Evolutionary conservation across 1,140 invertebrate species (phyloP).

Genomic region (Aleiodes sp.): DNA sequence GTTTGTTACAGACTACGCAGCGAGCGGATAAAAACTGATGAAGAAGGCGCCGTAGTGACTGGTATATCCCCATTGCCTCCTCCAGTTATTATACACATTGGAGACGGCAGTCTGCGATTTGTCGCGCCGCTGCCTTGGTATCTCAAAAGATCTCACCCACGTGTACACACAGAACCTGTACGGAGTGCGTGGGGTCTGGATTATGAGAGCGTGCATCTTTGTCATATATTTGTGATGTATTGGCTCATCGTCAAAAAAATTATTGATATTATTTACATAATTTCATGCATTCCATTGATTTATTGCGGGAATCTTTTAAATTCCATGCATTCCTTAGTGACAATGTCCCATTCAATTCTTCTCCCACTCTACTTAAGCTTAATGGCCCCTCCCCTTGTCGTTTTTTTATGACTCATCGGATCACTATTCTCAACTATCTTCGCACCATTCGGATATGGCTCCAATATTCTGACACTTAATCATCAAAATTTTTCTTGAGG

Average conservation of each 20-base stretch:
- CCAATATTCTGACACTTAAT: not conserved
- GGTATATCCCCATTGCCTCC: slow-evolving; percentile 9
- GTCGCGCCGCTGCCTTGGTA: slow-evolving; percentile 8
- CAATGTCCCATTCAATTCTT: not conserved
- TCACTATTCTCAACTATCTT: slow-evolving; percentile 4
- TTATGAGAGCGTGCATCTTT: no score
- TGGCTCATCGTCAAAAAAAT: no score
- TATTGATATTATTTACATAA: no score
- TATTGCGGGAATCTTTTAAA: no score
- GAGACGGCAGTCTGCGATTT: slow-evolving; percentile 24
- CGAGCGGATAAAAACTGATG: slow-evolving; percentile 27
- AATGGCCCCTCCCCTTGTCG: not conserved
- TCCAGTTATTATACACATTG: not conserved
- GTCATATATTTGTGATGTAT: no score
- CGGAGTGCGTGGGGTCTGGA: slow-evolving; percentile 19
- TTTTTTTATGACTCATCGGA: not conserved
- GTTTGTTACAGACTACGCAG: not conserved
- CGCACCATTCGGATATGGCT: not conserved
- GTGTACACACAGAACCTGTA: slow-evolving; percentile 10
- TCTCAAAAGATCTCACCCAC: slow-evolving; percentile 25
- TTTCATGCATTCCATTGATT: no score
- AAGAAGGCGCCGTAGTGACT: slow-evolving; percentile 31
- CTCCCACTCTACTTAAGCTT: not conserved
- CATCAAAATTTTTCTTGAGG: not conserved
- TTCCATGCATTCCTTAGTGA: no score